phyloP scores from a whole-genome alignment of 2,113 vertebrate genomes.

The Felis catus region F.catus_Fca126_mat1.0 CM031426.1:60730001-60730500 shows the following conservation, averaged over 20 bases:
- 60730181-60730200: not conserved
- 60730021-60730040: not conserved
- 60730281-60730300: not conserved
- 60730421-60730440: not conserved
- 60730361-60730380: not conserved
- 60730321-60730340: too few species aligned
- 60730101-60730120: not conserved
- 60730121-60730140: not conserved
- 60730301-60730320: not conserved
- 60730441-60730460: not conserved
- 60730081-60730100: not conserved
- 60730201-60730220: not conserved
- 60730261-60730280: not conserved
- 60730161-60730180: accelerated
- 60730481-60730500: too few species aligned
- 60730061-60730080: not conserved
- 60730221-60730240: not conserved
- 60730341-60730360: not conserved
- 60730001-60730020: not conserved
- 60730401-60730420: not conserved
- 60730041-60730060: not conserved
- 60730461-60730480: not conserved
- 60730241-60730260: not conserved
- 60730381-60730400: not conserved
- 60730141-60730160: not conserved